A percentile compares a stretch with the other conserved stretches of the same genome.
These are phyloP conservation scores for Drosophila watanabei DNA, from an alignment of 1,140 invertebrate species.

Conservation along the genomic window DNA sequence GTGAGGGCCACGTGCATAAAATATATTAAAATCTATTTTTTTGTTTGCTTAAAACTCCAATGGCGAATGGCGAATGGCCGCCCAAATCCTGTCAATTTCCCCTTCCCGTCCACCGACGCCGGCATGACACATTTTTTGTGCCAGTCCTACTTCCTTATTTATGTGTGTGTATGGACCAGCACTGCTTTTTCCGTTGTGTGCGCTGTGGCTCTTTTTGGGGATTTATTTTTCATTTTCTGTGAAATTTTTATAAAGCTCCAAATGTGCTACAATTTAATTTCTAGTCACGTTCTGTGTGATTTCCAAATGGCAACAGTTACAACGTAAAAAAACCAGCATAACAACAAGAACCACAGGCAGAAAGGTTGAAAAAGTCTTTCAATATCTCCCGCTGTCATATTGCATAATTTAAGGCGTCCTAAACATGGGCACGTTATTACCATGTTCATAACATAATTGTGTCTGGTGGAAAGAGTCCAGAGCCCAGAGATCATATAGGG, in stretches of 20 bases:
- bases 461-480: slow-evolving; percentile 5
- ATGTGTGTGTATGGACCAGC: slow-evolving; percentile 10
- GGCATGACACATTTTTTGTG: slow-evolving; percentile 40
- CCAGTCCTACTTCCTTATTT: slow-evolving; percentile 33
- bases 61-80: slow-evolving; percentile 1
- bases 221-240: slow-evolving; percentile 80
- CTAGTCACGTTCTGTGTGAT: slow-evolving; percentile 79
- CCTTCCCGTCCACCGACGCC: slow-evolving; percentile 7
- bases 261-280: slow-evolving; percentile 74
- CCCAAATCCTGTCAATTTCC: slow-evolving; percentile 29
- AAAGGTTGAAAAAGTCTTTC: slow-evolving; percentile 41
- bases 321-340: slow-evolving; percentile 5
- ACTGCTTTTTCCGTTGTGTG: slow-evolving; percentile 33
- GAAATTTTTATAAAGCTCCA: slow-evolving; percentile 71
- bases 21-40: slow-evolving; percentile 71
- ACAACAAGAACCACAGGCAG: slow-evolving; percentile 12
- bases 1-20: slow-evolving; percentile 59
- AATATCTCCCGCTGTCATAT: slow-evolving; percentile 45
- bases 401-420: slow-evolving; percentile 45
- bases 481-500: slow-evolving; percentile 40
- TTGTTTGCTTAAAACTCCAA: not conserved
- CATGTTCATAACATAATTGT: slow-evolving; percentile 15
- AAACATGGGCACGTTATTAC: slow-evolving; percentile 40
- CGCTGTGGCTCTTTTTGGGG: slow-evolving; percentile 52
- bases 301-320: slow-evolving; percentile 70